Conservation (phyloP, 30 jellyfish, hydroid and myxozoan genomes). For the Aurelia aurita region DNA sequence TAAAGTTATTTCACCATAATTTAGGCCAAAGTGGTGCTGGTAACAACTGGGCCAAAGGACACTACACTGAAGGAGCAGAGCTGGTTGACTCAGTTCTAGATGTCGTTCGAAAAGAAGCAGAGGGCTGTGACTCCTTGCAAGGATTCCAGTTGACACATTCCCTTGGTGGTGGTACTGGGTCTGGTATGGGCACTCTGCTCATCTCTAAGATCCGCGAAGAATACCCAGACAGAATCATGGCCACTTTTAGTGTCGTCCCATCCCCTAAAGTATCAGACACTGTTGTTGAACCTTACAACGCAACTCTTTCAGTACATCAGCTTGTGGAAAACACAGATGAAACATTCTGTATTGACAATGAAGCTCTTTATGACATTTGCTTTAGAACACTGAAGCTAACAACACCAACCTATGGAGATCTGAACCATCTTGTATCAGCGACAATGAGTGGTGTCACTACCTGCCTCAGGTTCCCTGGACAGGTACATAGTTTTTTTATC, state of each 20-base stretch:
- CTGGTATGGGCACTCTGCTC: constrained; percentile 97
- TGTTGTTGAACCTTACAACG: constrained; percentile 97
- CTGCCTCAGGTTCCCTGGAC: constrained; percentile 97
- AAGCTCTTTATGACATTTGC: constrained; percentile 95
- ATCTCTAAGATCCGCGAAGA: constrained; percentile 94
- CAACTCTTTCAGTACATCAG: constrained; percentile 91
- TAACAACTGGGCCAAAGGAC: constrained; percentile 98
- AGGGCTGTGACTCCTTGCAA: constrained; percentile 91
- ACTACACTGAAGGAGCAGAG: constrained; percentile 97
- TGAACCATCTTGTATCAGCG: constrained; percentile 95
- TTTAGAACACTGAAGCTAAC: constrained; percentile 90
- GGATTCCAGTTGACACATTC: constrained; percentile 97
- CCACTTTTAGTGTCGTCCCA: constrained; percentile 92
- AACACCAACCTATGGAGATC: constrained; percentile 93
- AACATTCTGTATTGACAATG: constrained; percentile 96
- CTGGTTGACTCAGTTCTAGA: constrained; percentile 61
- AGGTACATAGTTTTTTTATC: constrained; percentile 40
- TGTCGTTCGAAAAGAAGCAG: constrained; percentile 69
- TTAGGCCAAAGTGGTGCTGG: constrained; percentile 98
- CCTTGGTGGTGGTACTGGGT: constrained; percentile 97
- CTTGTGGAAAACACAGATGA: constrained; percentile 96
- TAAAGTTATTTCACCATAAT: too few species aligned
- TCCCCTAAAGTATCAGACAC: constrained; percentile 98
- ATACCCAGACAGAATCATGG: constrained; percentile 95
- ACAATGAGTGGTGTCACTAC: constrained; percentile 98